Conservation (phyloP, 2,797 vertebrate genomes). For the Lemur catta region DNA sequence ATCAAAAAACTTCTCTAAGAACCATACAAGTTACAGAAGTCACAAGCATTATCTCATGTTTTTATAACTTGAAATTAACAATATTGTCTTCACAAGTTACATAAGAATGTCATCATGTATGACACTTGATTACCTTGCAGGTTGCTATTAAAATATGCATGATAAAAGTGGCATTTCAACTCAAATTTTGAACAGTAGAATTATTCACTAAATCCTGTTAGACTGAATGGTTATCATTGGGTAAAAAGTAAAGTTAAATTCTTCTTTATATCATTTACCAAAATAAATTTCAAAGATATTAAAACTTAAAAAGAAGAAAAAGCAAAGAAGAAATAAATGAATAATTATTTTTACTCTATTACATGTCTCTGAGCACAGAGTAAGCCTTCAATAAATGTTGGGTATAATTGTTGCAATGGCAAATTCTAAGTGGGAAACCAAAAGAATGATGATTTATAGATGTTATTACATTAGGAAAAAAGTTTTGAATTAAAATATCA, state of each 20-base stretch:
- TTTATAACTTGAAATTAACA: constrained; percentile 2
- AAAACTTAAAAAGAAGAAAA: background rate
- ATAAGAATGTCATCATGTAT: background rate
- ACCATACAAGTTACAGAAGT: background rate
- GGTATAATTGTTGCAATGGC: background rate
- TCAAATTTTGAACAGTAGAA: background rate
- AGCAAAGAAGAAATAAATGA: background rate
- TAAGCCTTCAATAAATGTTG: background rate
- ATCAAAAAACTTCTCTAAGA: background rate
- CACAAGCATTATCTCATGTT: background rate
- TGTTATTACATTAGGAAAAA: background rate
- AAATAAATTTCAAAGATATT: background rate
- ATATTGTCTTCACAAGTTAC: background rate
- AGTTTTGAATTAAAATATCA: background rate
- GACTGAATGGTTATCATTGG: background rate
- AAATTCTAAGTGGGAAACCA: background rate
- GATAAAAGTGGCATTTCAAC: background rate
- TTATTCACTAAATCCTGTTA: background rate
- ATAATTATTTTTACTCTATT: background rate
- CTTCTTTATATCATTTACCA: background rate
- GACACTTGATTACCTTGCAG: background rate
- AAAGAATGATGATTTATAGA: background rate
- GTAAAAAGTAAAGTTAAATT: background rate
- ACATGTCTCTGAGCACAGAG: background rate
- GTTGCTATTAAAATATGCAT: background rate